A percentile compares a stretch with the other conserved stretches of the same genome.
phyloP scores from a whole-genome alignment of 2,113 vertebrate species.

The Antechinus stuartii region DNA sequence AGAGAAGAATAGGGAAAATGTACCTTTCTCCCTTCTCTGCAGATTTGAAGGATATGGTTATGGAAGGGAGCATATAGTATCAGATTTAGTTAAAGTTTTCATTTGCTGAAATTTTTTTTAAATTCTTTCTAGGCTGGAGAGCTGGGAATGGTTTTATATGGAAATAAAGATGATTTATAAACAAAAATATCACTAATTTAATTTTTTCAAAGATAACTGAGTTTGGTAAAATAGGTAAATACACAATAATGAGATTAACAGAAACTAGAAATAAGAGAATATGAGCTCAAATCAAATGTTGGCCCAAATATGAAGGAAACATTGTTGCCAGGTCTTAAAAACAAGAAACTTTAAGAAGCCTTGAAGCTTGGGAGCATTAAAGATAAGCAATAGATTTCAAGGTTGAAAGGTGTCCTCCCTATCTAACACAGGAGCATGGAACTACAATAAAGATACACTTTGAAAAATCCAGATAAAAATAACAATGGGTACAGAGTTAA shows the following conservation, averaged over 20 bases:
- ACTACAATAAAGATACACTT: conserved; percentile 12
- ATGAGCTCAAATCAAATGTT: conserved; percentile 30
- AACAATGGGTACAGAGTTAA: conserved; percentile 11
- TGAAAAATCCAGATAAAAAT: conserved; percentile 26
- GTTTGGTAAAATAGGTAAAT: conserved; percentile 13
- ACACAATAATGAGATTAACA: not conserved
- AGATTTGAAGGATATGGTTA: not conserved
- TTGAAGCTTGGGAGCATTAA: conserved; percentile 18
- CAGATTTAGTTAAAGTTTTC: not conserved
- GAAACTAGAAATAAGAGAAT: conserved; percentile 44
- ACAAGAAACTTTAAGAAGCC: conserved; percentile 9
- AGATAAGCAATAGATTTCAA: conserved; percentile 13
- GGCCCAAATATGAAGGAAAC: not conserved
- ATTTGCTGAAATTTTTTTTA: not conserved
- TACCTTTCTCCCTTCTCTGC: not conserved
- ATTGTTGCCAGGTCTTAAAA: conserved; percentile 22
- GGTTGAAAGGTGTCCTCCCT: not conserved
- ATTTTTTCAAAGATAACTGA: not conserved
- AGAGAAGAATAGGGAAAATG: not conserved
- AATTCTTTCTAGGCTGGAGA: not conserved
- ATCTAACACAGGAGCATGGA: conserved; percentile 33
- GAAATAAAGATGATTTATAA: not conserved
- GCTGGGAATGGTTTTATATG: not conserved
- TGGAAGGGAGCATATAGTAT: not conserved
- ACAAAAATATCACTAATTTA: not conserved